A percentile compares a stretch with the other conserved stretches of the same genome.
Evolutionary conservation across 2,797 vertebrate genomes (phyloP).

Genomic region (Epinephelus coioides): DNA sequence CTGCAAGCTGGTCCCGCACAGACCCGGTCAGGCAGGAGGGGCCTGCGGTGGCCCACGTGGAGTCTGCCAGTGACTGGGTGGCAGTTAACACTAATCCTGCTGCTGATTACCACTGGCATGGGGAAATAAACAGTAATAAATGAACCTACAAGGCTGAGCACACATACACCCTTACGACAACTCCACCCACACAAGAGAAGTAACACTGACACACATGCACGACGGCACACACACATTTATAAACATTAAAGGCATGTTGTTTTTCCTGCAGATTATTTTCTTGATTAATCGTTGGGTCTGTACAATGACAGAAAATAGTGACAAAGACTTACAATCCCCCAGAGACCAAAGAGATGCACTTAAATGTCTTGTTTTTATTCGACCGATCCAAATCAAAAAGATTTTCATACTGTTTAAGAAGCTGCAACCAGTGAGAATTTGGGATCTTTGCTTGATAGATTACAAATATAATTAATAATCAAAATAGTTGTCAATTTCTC

Average conservation of each 20-base stretch:
- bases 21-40: slow-evolving; percentile 53
- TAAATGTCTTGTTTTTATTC: not conserved
- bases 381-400: not conserved
- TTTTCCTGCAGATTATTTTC: not conserved
- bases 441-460: not conserved
- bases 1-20: slow-evolving; percentile 45
- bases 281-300: not conserved
- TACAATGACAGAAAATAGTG: not conserved
- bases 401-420: not conserved
- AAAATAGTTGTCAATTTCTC: not conserved
- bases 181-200: slow-evolving; percentile 43
- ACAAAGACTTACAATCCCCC: not conserved
- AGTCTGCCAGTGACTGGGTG: slow-evolving; percentile 82
- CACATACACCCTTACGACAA: slow-evolving; percentile 57
- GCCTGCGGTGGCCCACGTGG: slow-evolving; percentile 69
- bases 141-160: slow-evolving; percentile 66
- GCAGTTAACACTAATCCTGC: slow-evolving; percentile 84
- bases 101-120: slow-evolving; percentile 83
- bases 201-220: slow-evolving; percentile 42
- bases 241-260: not conserved
- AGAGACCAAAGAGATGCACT: not conserved
- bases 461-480: not conserved
- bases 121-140: slow-evolving; percentile 85
- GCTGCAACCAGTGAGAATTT: not conserved
- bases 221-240: slow-evolving; percentile 7